Evolutionary conservation across 1,140 invertebrate species (phyloP), one percentile per base, ranked within the genome.

Genomic region (Leptinotarsa texana): DNA sequence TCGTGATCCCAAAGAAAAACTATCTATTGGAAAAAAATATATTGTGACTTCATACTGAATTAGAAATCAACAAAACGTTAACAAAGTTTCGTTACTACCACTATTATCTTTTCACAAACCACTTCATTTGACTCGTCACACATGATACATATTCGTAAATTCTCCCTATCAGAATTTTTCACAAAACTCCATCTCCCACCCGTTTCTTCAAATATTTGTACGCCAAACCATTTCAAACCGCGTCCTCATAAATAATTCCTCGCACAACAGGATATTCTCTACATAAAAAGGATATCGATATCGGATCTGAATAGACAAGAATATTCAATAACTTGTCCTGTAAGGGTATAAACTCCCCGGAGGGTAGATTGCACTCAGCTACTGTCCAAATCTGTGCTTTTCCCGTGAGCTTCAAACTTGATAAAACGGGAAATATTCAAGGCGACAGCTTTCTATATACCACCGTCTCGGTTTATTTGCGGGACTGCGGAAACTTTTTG

Each of bases 321-420:
- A 81, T 80, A 80, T 81, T 80, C 78, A 81, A 79, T 80, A 77
- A 80, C 78, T 80, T 80, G 77, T 80, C 78, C 77, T 80, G 73
- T 75, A 78, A 79, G 80, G 76, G 77, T 77, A 78, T 79, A 72
- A 65, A 71, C 75, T 70, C 73, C 79, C 80, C 77, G 72, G 63
- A 74, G 74, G 75, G 77, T 62, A 72, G 67, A 57, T 75, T 77
- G 78, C 80, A 81, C 80, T 81, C 80, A 81, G 71, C 80, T 75
- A 79, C 79, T 80, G 80, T 80, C 80, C 80, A 81, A 81, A 81
- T 81, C 79, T 79, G 69, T 66, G 76, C 74, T n/a, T 75, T 76
- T 77, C 72, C 68, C 71, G 65, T 66, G 80, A 74, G 73, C 65
- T 62, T 78, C 75, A 77, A 75, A 71, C 75, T 66, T 77, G 57